These are phyloP conservation scores for Mormyrus hasselquistii DNA, from an alignment of 2,797 vertebrate genomes.

Conservation along the genomic window DNA sequence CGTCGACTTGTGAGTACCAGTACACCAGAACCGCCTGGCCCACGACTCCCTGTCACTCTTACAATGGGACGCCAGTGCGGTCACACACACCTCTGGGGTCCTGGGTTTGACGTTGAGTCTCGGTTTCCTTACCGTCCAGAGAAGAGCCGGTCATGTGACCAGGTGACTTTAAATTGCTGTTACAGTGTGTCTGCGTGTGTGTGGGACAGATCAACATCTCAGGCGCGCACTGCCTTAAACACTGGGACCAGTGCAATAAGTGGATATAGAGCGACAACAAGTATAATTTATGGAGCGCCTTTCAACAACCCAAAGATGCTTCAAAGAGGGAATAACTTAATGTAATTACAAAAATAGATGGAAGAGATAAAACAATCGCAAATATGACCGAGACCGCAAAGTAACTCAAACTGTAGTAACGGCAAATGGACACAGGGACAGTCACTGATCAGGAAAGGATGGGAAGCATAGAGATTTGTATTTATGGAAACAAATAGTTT, in stretches of 20 bases:
- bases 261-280: not conserved
- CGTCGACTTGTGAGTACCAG: slow-evolving; percentile 88
- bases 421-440: not conserved
- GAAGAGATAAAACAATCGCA: not conserved
- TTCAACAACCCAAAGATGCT: not conserved
- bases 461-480: not conserved
- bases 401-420: not conserved
- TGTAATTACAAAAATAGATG: not conserved
- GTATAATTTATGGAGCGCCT: not conserved
- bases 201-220: not conserved
- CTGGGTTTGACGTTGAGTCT: not conserved
- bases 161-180: not conserved
- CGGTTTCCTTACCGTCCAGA: not conserved
- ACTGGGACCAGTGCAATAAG: not conserved
- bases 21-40: slow-evolving; percentile 45
- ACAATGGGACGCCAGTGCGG: not conserved
- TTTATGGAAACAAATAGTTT: not conserved
- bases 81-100: not conserved
- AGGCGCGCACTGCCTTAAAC: not conserved
- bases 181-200: not conserved
- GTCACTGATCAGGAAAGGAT: not conserved
- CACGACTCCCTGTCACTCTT: not conserved
- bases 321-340: not conserved
- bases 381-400: not conserved
- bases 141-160: not conserved